Percentiles rank a stretch among this genome's conserved stretches.
phyloP scores from a whole-genome alignment of 2,888 invertebrate genomes.

The Hedychridium roseum region DNA sequence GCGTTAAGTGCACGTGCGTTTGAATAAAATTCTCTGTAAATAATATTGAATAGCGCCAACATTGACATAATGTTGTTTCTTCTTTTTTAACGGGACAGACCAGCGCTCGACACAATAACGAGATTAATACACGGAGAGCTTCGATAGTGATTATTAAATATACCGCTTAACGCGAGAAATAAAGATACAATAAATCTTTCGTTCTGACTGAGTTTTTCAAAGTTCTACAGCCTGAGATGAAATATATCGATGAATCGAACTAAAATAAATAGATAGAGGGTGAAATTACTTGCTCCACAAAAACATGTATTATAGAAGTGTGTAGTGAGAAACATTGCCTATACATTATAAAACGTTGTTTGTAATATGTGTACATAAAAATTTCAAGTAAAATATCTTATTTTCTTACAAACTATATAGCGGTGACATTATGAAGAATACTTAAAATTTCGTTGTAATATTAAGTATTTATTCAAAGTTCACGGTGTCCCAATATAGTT shows the following conservation, averaged over 20 bases:
- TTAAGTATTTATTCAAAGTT: slow-evolving; percentile 54
- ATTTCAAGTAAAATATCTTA: slow-evolving; percentile 60
- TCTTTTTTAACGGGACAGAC: slow-evolving; percentile 25
- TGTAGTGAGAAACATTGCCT: slow-evolving; percentile 45
- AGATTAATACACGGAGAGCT: slow-evolving; percentile 25
- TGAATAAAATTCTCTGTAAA: slow-evolving; percentile 43
- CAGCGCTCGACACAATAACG: slow-evolving; percentile 24
- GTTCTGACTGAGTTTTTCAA: slow-evolving; percentile 15
- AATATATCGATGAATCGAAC: slow-evolving; percentile 4
- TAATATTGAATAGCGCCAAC: slow-evolving; percentile 38
- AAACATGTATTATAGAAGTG: slow-evolving; percentile 40
- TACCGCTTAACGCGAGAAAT: slow-evolving; percentile 1
- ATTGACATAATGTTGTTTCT: slow-evolving; percentile 33
- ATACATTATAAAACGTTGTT: slow-evolving; percentile 47
- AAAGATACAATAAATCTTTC: not conserved
- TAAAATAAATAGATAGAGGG: slow-evolving; percentile 11
- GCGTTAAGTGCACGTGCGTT: slow-evolving; percentile 25
- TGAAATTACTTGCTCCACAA: slow-evolving; percentile 25
- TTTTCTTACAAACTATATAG: slow-evolving; percentile 61
- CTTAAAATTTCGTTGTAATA: slow-evolving; percentile 51
- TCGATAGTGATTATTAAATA: slow-evolving; percentile 19
- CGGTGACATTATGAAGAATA: slow-evolving; percentile 53
- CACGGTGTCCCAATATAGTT: slow-evolving; percentile 52
- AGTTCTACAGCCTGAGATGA: slow-evolving; percentile 10
- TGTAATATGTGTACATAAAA: slow-evolving; percentile 61